Evolutionary conservation across 2,113 vertebrate genomes (phyloP).

Genomic region (Elanoides forficatus): DNA sequence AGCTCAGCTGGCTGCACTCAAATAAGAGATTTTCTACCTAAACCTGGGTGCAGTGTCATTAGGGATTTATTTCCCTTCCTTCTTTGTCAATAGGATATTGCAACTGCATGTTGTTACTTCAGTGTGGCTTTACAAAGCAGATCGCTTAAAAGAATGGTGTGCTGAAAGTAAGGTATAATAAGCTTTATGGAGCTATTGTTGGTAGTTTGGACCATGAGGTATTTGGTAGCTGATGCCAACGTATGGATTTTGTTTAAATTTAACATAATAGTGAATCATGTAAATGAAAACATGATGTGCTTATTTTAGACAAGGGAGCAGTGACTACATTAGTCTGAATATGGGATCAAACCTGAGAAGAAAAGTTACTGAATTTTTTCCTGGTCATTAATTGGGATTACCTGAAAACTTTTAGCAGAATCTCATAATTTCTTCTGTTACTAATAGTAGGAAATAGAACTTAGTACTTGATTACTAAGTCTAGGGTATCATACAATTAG

Average conservation of each 20-base stretch:
- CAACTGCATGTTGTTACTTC: accelerated
- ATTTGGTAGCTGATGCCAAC: not conserved
- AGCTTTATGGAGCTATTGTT: not conserved
- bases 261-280: not conserved
- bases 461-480: not conserved
- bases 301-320: not conserved
- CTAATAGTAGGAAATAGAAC: not conserved
- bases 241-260: not conserved
- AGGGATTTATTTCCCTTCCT: not conserved
- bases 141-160: not conserved
- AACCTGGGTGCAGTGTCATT: not conserved
- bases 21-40: not conserved
- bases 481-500: not conserved
- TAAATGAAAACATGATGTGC: not conserved
- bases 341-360: not conserved
- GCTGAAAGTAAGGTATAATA: not conserved
- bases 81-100: not conserved
- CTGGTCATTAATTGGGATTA: not conserved
- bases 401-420: not conserved
- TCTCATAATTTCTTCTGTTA: not conserved
- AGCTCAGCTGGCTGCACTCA: not conserved
- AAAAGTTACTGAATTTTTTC: not conserved
- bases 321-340: not conserved
- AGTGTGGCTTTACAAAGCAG: not conserved
- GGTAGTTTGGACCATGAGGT: not conserved